A percentile compares a stretch with the other conserved stretches of the same genome.
Conservation (phyloP, 64 coral and sea anemone species). For the Orbicella faveolata region DNA sequence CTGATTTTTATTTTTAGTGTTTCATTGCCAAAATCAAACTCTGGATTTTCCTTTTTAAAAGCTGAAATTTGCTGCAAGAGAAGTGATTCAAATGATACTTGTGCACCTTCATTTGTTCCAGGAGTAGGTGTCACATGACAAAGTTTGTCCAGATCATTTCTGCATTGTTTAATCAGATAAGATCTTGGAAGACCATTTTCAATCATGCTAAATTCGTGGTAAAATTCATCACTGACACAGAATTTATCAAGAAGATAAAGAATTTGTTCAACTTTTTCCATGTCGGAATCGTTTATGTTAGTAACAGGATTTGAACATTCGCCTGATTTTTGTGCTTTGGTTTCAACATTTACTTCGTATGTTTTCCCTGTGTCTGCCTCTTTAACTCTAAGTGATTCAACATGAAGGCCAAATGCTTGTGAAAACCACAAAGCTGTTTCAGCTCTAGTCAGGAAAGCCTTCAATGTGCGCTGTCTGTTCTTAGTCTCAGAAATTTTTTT, state of each 20-base stretch:
- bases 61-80: slow-evolving; percentile 49
- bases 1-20: slow-evolving; percentile 69
- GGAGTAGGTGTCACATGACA: neutral
- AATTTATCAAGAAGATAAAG: slow-evolving; percentile 53
- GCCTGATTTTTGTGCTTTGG: neutral
- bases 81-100: slow-evolving; percentile 34
- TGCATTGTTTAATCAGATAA: slow-evolving; percentile 34
- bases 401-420: slow-evolving; percentile 21
- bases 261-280: slow-evolving; percentile 6
- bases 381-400: slow-evolving; percentile 7
- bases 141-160: slow-evolving; percentile 25
- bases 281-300: neutral
- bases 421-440: slow-evolving; percentile 32
- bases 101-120: slow-evolving; percentile 17
- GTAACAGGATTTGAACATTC: neutral
- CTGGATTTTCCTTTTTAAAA: slow-evolving; percentile 39
- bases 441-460: slow-evolving; percentile 55
- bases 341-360: slow-evolving; percentile 19
- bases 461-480: slow-evolving; percentile 60
- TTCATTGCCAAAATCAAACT: slow-evolving; percentile 9
- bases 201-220: slow-evolving; percentile 37
- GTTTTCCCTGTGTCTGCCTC: slow-evolving; percentile 39
- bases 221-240: slow-evolving; percentile 26
- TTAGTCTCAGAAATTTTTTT: slow-evolving; percentile 27
- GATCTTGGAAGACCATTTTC: slow-evolving; percentile 22